Percentiles rank a stretch among this genome's conserved stretches.
Evolutionary conservation across 1,140 invertebrate species (phyloP).

Genomic region (Drosophila sproati): DNA sequence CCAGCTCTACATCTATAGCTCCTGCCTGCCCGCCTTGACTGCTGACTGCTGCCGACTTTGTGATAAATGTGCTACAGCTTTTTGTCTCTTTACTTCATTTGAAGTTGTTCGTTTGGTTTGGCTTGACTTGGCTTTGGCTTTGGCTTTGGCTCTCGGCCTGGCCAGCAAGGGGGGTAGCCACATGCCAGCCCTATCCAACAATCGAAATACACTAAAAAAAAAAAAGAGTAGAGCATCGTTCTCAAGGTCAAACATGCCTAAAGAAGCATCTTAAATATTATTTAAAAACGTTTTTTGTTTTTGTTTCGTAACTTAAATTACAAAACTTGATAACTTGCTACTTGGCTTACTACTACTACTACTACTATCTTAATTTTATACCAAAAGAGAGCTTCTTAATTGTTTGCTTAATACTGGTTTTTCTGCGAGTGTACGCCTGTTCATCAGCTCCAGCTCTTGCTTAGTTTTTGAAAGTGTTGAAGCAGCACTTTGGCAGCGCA

Average conservation of each 20-base stretch:
- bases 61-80: slow-evolving; percentile 83
- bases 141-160: background rate
- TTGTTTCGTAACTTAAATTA: too few relatives aligned
- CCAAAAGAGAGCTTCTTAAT: background rate
- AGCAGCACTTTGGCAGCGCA: slow-evolving; percentile 81
- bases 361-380: background rate
- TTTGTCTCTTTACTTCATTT: slow-evolving; percentile 82
- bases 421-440: background rate
- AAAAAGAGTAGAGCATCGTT: background rate
- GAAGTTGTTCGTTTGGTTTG: slow-evolving; percentile 56
- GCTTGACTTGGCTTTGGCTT: slow-evolving; percentile 1
- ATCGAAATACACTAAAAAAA: background rate
- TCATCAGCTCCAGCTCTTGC: slow-evolving; percentile 15
- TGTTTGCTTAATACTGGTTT: background rate
- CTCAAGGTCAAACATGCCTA: background rate
- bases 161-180: background rate
- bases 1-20: slow-evolving; percentile 20
- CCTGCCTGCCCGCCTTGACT: slow-evolving; percentile 10
- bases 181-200: background rate
- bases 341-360: too few relatives aligned
- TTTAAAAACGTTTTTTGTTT: too few relatives aligned
- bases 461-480: slow-evolving; percentile 71
- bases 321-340: too few relatives aligned
- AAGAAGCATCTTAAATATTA: background rate
- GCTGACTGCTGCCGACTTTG: slow-evolving; percentile 67